phyloP scores from a whole-genome alignment of 1,140 invertebrate genomes.

The Drosophila parabipectinata region DNA sequence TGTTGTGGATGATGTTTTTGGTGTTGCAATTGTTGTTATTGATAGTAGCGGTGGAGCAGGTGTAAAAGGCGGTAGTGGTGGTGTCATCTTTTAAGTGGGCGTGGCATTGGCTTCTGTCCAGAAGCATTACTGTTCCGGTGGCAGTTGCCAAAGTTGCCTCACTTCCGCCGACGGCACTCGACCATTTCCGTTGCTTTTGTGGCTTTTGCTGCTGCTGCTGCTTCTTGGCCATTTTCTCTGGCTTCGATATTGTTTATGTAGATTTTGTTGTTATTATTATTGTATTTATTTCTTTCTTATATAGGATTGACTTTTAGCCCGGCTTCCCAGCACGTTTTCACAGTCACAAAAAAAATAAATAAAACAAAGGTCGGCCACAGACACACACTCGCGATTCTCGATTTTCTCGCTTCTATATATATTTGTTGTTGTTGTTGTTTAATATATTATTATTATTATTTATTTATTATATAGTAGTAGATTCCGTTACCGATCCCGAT shows the following conservation, averaged over 20 bases:
- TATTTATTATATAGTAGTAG: conserved; percentile 19
- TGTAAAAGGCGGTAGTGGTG: not conserved
- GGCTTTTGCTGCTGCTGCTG: conserved; percentile 31
- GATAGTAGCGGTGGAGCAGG: conserved; percentile 1
- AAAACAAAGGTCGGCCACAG: conserved; percentile 41
- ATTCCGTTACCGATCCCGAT: conserved; percentile 24
- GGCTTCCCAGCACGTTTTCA: conserved; percentile 27
- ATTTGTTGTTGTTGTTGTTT: conserved; percentile 7
- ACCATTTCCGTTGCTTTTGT: conserved; percentile 27
- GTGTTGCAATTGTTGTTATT: not conserved
- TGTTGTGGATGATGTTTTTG: not conserved
- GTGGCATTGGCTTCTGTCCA: conserved; percentile 34
- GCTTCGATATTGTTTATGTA: conserved; percentile 9
- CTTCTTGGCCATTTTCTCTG: conserved; percentile 54
- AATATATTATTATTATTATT: conserved; percentile 9
- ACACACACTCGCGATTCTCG: conserved; percentile 33
- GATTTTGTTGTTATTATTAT: not conserved
- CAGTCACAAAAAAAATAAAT: conserved; percentile 17
- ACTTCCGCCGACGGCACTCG: conserved; percentile 33
- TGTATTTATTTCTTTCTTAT: conserved; percentile 1
- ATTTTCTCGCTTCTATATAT: not conserved
- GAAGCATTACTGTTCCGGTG: conserved; percentile 58
- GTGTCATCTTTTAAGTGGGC: not conserved
- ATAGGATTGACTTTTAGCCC: conserved; percentile 3
- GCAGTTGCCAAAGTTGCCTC: conserved; percentile 52